Base-by-base conservation (phyloP, 1,140 invertebrate genomes). In the Phthorimaea operculella region DNA sequence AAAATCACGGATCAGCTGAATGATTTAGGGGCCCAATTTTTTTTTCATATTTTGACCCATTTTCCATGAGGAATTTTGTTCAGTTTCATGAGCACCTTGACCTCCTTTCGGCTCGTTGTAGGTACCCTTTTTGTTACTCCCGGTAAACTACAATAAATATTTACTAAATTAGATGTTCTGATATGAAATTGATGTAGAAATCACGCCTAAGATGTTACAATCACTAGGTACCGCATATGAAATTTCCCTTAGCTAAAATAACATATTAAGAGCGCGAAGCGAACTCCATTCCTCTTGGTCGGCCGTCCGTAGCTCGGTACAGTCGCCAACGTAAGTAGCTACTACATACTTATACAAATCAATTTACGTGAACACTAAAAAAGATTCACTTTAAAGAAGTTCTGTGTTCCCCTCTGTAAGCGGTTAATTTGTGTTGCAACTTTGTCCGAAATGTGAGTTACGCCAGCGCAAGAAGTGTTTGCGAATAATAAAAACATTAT, bases 281-380 rank as follows among this genome's bases (percentile, higher is more conserved):
- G n/a, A 1, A 64, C 75, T 66, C 71, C 76, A 82, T 82, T 78
- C 79, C 76, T 67, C 60, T 55, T 62, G 66, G 54, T 58, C 71
- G 71, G 48, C 75, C 60, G 76, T 70, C 71, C 75, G 72, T 82
- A 53, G 68, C 73, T 39, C 15, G 11, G 16, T 47, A 17, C 44
- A 47, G 44, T 16, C 15, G 44, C 11, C 44, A 47, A 8, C 44
- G 16, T 4, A 15, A 17, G n/a, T 47, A 14, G 14, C n/a, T 47
- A 47, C 44, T 4, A 2, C 2, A 28, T 28, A 28, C 6, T 28
- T 6, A 28, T 28, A 4, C 21, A 28, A 28, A 28, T 28, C 21
- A 28, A 28, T 28, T 6, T 28, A 28, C 21, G 21, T 28, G 21
- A 28, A 28, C 6, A 28, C 21, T 28, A 28, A 28, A 2, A 28